Evolutionary conservation across 2,113 vertebrate genomes (phyloP), one percentile per base, ranked within the genome.

Genomic region (Psittacus erithacus): DNA sequence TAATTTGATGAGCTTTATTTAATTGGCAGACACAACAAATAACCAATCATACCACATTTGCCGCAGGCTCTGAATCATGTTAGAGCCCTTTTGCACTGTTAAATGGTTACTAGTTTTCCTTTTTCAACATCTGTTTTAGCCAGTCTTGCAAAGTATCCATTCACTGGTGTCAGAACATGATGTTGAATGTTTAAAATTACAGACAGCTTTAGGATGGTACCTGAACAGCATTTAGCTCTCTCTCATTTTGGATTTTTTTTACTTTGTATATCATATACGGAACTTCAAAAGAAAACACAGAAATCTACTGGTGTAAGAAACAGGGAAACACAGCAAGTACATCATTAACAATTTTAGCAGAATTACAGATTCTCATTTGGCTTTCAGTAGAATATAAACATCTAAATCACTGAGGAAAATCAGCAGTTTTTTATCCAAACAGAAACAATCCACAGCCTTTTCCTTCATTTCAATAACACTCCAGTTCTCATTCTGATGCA

Each of bases 11-110:
- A 76, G 44, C 29, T 89, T 86, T 95, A 46, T 91, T 91, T 95
- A 95, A 96, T 46, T 95, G 89, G 92, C 91, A 96, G 84, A 46
- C 69, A 93, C 90, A 91, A 91, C 78, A 92, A 91, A 91, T 81
- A 91, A 64, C 73, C 67, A 91, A 64, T 80, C 81, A 29, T 60
- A 76, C 39, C 44, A 23, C 33, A 69, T 88, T 88, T 90, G 78
- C 57, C 75, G n/a, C 67, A 90, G 44, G 50, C 82, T 89, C 67
- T 76, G 63, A 93, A n/a, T 91, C 65, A 57, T 44, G 17, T 87
- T 73, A 62, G 81, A 92, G 39, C 71, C 64, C 71, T 92, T 95
- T 86, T 94, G 74, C 83, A 62, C 78, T 86, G 77, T 71, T 92
- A 88, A 80, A 79, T 70, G 38, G 60, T 96, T 82, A 73, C 49